Conservation (phyloP, 2,888 invertebrate species). For the Ditula angustiorana region DNA sequence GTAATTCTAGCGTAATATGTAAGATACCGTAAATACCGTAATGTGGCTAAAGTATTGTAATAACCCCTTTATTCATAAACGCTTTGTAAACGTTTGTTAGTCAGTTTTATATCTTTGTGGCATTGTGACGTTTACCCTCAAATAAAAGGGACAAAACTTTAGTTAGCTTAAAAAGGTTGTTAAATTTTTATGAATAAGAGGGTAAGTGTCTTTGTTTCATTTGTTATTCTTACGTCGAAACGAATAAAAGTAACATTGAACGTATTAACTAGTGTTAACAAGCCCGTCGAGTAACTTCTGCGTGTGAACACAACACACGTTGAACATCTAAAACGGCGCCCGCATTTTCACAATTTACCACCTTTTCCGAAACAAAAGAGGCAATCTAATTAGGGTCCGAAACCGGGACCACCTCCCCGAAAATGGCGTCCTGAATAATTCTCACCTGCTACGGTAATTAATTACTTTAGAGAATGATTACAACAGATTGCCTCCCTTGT, state of each 20-base stretch:
- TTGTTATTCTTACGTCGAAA: background rate
- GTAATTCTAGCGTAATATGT: too few relatives aligned
- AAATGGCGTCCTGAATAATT: conserved; percentile 40
- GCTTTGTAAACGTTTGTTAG: too few relatives aligned
- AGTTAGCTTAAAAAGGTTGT: too few relatives aligned
- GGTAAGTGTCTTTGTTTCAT: background rate
- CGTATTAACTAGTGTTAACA: conserved; percentile 10
- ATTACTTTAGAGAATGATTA: conserved; percentile 39
- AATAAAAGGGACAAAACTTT: too few relatives aligned
- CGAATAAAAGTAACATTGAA: background rate
- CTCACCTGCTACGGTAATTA: conserved; percentile 38
- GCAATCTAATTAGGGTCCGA: conserved; percentile 39
- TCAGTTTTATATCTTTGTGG: too few relatives aligned
- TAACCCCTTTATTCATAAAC: too few relatives aligned
- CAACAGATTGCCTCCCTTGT: conserved; percentile 37
- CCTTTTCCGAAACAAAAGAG: conserved; percentile 37
- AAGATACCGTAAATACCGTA: too few relatives aligned
- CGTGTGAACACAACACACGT: conserved; percentile 5
- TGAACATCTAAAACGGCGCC: conserved; percentile 7
- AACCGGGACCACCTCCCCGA: conserved; percentile 24
- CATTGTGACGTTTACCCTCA: too few relatives aligned
- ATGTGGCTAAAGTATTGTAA: too few relatives aligned
- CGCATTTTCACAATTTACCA: conserved; percentile 38
- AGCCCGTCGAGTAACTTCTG: conserved; percentile 8
- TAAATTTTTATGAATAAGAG: too few relatives aligned